phyloP scores from a whole-genome alignment of 2,797 vertebrate genomes.

The Todus mexicanus region DNA sequence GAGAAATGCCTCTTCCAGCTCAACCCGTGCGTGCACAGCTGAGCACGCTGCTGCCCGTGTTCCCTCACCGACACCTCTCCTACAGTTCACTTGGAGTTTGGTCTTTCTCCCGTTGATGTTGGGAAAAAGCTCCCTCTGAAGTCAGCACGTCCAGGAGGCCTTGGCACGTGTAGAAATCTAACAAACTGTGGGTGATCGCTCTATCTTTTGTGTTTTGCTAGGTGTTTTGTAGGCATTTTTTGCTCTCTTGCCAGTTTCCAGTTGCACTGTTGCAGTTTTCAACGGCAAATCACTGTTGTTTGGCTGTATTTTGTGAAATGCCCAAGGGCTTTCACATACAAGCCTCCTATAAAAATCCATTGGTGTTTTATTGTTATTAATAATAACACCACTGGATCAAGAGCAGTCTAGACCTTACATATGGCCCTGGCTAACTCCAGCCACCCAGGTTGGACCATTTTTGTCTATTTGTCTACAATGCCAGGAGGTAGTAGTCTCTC shows the following conservation, averaged over 20 bases:
- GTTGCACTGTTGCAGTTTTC: background rate
- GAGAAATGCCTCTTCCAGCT: background rate
- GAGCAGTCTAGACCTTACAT: background rate
- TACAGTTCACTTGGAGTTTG: background rate
- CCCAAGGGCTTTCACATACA: background rate
- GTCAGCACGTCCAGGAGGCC: background rate
- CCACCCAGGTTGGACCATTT: background rate
- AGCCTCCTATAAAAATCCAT: background rate
- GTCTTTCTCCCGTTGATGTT: background rate
- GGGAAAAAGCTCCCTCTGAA: background rate
- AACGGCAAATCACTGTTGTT: background rate
- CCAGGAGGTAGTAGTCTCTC: background rate
- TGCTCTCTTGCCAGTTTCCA: background rate
- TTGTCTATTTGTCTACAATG: background rate
- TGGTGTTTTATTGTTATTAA: background rate
- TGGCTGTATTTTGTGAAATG: background rate
- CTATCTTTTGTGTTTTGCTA: background rate
- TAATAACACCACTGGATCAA: background rate
- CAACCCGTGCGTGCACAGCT: background rate
- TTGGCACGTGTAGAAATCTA: background rate
- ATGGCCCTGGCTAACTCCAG: background rate
- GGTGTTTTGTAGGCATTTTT: background rate
- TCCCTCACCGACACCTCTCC: background rate
- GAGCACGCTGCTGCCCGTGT: background rate
- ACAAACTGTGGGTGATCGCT: background rate